Conservation (phyloP, 2,113 vertebrate species). For the Pholis gunnellus region DNA sequence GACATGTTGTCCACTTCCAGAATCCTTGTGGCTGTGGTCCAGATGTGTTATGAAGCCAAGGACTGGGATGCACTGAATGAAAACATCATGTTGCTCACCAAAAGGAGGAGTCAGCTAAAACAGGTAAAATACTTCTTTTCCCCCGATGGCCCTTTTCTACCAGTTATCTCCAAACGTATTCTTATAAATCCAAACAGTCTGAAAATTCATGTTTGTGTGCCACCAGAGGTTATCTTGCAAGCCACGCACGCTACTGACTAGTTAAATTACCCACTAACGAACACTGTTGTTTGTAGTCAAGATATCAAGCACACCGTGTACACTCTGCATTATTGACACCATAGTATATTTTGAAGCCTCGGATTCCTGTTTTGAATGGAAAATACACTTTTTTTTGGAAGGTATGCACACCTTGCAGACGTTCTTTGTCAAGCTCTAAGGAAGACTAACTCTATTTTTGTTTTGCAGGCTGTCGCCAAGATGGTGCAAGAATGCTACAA, state of each 20-base stretch:
- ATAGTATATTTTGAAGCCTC: not conserved
- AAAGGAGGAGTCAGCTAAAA: conserved; percentile 98
- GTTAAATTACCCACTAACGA: not conserved
- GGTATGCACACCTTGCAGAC: not conserved
- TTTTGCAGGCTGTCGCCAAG: conserved; percentile 94
- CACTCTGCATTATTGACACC: not conserved
- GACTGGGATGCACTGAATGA: conserved; percentile 98
- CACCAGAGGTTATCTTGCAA: not conserved
- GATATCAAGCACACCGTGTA: not conserved
- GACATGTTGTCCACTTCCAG: conserved; percentile 98
- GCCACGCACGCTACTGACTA: not conserved
- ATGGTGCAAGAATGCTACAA: conserved; percentile 99
- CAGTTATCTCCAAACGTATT: not conserved
- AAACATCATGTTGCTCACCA: conserved; percentile 97
- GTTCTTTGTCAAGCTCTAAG: not conserved
- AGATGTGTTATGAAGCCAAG: conserved; percentile 97
- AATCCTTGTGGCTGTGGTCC: conserved; percentile 96
- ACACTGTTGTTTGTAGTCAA: not conserved
- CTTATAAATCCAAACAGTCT: not conserved
- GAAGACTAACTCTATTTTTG: not conserved
- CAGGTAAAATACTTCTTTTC: conserved; percentile 83
- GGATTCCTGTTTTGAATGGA: not conserved
- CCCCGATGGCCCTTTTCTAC: not conserved
- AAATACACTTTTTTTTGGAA: not conserved
- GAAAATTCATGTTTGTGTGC: not conserved